These are phyloP conservation scores for Gouania willdenowi DNA, from an alignment of 2,797 vertebrate genomes.

Conservation along the genomic window DNA sequence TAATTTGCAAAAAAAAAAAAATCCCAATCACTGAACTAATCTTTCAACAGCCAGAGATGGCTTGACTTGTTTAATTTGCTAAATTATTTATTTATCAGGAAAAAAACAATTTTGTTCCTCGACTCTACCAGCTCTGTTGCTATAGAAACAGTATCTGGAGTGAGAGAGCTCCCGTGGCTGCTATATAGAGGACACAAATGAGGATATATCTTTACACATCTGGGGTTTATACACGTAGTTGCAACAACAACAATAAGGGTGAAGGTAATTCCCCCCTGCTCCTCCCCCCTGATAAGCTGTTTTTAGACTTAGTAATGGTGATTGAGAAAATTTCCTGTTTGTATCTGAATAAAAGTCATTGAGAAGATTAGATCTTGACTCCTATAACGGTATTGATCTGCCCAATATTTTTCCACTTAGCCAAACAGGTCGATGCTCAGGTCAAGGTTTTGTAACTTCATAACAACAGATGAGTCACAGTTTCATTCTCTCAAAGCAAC, in stretches of 20 bases:
- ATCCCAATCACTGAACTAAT: background rate
- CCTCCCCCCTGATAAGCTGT: no score
- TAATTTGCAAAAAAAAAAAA: background rate
- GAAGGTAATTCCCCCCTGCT: slow-evolving; percentile 28
- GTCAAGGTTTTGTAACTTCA: slow-evolving; percentile 9
- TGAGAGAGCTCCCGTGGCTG: slow-evolving; percentile 57
- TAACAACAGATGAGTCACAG: slow-evolving; percentile 17
- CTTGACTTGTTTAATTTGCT: slow-evolving; percentile 34
- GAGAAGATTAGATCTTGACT: no score
- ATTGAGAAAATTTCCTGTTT: no score
- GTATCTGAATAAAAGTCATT: no score
- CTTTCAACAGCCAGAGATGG: slow-evolving; percentile 7
- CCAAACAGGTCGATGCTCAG: background rate
- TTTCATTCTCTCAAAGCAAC: slow-evolving; percentile 2
- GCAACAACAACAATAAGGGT: slow-evolving; percentile 21
- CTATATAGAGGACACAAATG: slow-evolving; percentile 28
- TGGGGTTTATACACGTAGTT: slow-evolving; percentile 54
- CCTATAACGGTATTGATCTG: background rate
- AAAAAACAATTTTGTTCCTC: slow-evolving; percentile 48
- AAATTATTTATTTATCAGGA: slow-evolving; percentile 42
- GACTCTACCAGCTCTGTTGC: slow-evolving; percentile 57
- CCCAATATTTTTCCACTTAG: slow-evolving; percentile 9
- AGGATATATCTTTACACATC: slow-evolving; percentile 25
- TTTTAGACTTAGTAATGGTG: no score
- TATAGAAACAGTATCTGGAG: slow-evolving; percentile 58